Base-by-base conservation (phyloP, 2,113 vertebrate genomes). In the Dipodomys spectabilis region DNA sequence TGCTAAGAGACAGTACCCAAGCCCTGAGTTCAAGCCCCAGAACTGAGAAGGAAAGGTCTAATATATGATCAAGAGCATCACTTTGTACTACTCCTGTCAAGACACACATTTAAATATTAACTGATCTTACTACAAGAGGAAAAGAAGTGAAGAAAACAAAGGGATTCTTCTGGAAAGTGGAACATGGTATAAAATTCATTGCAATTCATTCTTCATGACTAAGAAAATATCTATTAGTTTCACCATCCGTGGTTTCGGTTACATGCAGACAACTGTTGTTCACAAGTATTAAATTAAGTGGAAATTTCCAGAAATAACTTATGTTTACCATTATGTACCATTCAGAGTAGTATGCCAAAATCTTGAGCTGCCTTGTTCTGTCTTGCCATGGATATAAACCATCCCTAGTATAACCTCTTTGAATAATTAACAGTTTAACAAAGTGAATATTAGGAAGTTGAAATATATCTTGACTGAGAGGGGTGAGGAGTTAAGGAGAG, bases 101-200 rank as follows among this genome's bases (percentile, higher is more conserved):
- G n/a, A 49, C 49, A 32, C 18, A 82, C 2, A 44, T 65, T 69
- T 79, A 57, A 15, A 78, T 53, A 68, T 87, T 88, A 96, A 90
- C 11, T 74, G 35, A 86, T 88, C 53, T 93, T 74, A 79, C 25
- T 32, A 39, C 7, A 69, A n/a, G 10, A 91, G 35, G 53, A 39
- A 88, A 75, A 67, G 79, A 78, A 32, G 0, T 6, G 4, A 6
- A 85, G 82, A 83, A 44, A 92, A 92, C 35, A 16, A n/a, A 86
- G 13, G 71, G 12, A 93, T 79, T n/a, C 53, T 77, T 92, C 64
- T 91, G 23, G 84, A 88, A 94, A 91, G 86, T 53, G 19, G 18
- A 80, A 6, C 39, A 91, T 91, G 68, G 16, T 74, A 69, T 67
- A 20, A 88, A 83, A 84, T 93, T 10, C 64, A 85, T 9, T 80